These are phyloP conservation scores for Antheraea pernyi DNA, from an alignment of 1,140 invertebrate genomes.

Conservation along the genomic window DNA sequence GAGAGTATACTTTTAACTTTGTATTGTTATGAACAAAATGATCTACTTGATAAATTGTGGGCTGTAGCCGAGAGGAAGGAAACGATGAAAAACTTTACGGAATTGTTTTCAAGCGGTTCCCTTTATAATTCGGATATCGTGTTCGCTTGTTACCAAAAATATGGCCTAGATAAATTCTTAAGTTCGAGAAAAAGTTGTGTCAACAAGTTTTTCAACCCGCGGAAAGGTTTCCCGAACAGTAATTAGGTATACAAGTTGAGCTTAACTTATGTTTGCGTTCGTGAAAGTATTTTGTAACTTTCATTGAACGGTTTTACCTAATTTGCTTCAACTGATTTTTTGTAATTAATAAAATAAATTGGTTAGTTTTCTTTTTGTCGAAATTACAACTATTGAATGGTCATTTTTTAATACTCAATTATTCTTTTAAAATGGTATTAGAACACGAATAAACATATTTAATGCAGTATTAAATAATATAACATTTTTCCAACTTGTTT, in stretches of 20 bases:
- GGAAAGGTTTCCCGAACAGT: constrained; percentile 48
- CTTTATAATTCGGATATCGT: constrained; percentile 52
- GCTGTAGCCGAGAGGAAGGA: constrained; percentile 34
- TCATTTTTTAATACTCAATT: too few species aligned
- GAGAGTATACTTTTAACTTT: constrained; percentile 2
- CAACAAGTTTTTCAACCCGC: constrained; percentile 48
- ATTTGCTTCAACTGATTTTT: neutral
- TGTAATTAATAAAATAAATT: neutral
- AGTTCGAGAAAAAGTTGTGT: constrained; percentile 46
- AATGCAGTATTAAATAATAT: too few species aligned
- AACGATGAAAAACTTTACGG: constrained; percentile 41
- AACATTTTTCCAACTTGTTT: too few species aligned
- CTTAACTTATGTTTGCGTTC: constrained; percentile 35
- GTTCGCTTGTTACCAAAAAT: constrained; percentile 46
- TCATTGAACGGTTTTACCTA: constrained; percentile 1
- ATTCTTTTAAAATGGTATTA: too few species aligned
- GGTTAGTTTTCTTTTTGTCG: neutral
- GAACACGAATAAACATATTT: too few species aligned
- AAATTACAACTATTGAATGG: too few species aligned
- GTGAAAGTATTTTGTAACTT: constrained; percentile 26
- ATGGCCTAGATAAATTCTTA: constrained; percentile 53
- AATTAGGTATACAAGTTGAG: constrained; percentile 51
- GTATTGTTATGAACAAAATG: constrained; percentile 10
- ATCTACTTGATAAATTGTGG: constrained; percentile 39
- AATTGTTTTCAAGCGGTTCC: constrained; percentile 46